Percentiles rank a stretch among this genome's conserved stretches.
Evolutionary conservation across 53 echinoderm and acorn worm genomes (phyloP).

Genomic region (Paracentrotus lividus): DNA sequence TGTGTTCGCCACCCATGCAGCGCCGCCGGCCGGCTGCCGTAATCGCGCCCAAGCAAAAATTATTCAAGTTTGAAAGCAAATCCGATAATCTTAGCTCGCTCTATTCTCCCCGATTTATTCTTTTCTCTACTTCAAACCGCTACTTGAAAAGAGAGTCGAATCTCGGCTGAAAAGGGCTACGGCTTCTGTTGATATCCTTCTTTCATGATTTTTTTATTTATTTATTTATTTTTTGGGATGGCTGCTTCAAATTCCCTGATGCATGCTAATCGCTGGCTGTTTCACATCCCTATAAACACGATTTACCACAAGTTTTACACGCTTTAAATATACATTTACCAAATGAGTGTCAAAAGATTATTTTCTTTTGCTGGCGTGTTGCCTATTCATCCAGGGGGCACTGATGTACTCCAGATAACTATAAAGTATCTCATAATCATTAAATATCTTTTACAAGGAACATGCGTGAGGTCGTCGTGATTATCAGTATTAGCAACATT

Average conservation of each 20-base stretch:
- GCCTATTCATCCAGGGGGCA: neutral
- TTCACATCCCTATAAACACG: slow-evolving; percentile 42
- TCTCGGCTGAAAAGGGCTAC: slow-evolving; percentile 9
- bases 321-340: slow-evolving; percentile 52
- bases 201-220: neutral
- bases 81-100: slow-evolving; percentile 48
- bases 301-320: slow-evolving; percentile 37
- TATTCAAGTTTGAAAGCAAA: slow-evolving; percentile 60
- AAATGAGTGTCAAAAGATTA: slow-evolving; percentile 26
- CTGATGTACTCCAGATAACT: neutral
- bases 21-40: slow-evolving; percentile 39
- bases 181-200: slow-evolving; percentile 16
- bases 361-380: neutral
- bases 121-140: neutral
- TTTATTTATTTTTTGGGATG: too few species aligned
- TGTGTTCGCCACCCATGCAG: slow-evolving; percentile 64
- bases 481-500: neutral
- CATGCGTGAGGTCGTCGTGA: neutral
- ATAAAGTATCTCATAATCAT: slow-evolving; percentile 35
- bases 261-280: slow-evolving; percentile 30
- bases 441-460: neutral
- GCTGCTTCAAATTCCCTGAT: slow-evolving; percentile 24
- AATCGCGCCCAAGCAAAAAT: slow-evolving; percentile 40
- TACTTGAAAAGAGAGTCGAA: slow-evolving; percentile 7
- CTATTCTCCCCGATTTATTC: slow-evolving; percentile 25